Evolutionary conservation across 1,140 invertebrate species (phyloP), one percentile per base, ranked within the genome.

Genomic region (Brevipalpus yothersi): DNA sequence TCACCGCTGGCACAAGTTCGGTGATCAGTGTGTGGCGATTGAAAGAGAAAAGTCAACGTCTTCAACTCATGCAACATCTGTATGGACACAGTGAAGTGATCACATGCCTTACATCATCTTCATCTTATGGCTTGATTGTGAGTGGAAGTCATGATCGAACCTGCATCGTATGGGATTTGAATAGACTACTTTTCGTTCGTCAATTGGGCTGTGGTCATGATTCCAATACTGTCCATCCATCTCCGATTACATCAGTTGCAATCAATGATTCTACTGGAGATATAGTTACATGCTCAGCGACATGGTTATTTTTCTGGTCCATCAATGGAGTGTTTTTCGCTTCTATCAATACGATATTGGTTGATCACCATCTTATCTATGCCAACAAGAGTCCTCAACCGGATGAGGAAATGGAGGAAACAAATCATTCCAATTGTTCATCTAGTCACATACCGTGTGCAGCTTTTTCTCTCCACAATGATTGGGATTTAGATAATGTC

Each of bases 241-340:
- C 81, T 40, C 86, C 94, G 1, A 83, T 99, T 8, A 87, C 92
- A 41, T 91, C 93, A n/a, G 82, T 97, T 15, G 84, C 87, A 43
- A 87, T 98, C 56, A 97, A 98, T 73, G 92, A 98, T 69, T 74
- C 92, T 11, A 97, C 91, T 9, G 93, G 93, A 41, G 93, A 97
- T 69, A 95, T 98, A 68, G 92, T 90, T 17, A 95, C 92, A 1
- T 95, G 92, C 73, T 86, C 89, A 60, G 89, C 88, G 43, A 95
- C 90, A 7, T 93, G 86, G 82, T 71, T 99, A 41, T 88, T 92
- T 72, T 76, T 96, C 9, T 98, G 93, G 92, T 89, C 83, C 58
- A 90, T 97, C 58, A 98, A 98, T 73, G 94, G 94, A 1, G 80
- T 86, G 68, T 79, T 84, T 60, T 73, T 98, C 58, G 89, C 91